Conservation (phyloP, 2,888 invertebrate genomes). For the Leptinotarsa tumamoca region DNA sequence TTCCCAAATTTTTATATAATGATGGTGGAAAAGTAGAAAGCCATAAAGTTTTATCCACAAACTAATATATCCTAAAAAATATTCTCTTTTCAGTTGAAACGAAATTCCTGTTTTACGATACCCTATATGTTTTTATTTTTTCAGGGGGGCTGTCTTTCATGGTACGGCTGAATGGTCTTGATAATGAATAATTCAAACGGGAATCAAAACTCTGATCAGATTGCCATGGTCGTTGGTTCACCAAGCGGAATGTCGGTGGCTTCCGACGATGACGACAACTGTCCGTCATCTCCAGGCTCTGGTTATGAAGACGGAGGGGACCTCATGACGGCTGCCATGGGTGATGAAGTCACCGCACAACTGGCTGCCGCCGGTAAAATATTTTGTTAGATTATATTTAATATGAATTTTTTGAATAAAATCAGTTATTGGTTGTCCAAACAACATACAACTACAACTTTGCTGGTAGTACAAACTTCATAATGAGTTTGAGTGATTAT, state of each 20-base stretch:
- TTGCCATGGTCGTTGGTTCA: constrained; percentile 74
- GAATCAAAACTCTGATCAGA: constrained; percentile 71
- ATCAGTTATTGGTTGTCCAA: no score
- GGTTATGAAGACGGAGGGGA: constrained; percentile 88
- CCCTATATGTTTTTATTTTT: constrained; percentile 29
- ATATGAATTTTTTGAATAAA: no score
- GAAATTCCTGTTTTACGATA: not conserved
- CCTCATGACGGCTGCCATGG: constrained; percentile 85
- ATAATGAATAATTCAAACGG: constrained; percentile 66
- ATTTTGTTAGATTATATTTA: not conserved
- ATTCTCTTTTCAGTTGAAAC: no score
- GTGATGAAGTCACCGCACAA: constrained; percentile 96
- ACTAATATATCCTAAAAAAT: no score
- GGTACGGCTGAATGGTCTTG: constrained; percentile 61
- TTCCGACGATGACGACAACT: constrained; percentile 84
- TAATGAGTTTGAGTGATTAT: no score
- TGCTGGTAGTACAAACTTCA: no score
- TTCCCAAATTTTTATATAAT: no score
- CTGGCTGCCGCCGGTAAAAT: constrained; percentile 91
- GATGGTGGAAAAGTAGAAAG: no score
- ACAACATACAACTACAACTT: no score
- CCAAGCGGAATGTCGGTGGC: constrained; percentile 66
- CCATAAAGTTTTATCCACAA: no score
- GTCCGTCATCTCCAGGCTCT: constrained; percentile 83
- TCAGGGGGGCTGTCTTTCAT: constrained; percentile 59